Evolutionary conservation across 2,797 vertebrate genomes (phyloP).

Genomic region (Thunnus albacares): DNA sequence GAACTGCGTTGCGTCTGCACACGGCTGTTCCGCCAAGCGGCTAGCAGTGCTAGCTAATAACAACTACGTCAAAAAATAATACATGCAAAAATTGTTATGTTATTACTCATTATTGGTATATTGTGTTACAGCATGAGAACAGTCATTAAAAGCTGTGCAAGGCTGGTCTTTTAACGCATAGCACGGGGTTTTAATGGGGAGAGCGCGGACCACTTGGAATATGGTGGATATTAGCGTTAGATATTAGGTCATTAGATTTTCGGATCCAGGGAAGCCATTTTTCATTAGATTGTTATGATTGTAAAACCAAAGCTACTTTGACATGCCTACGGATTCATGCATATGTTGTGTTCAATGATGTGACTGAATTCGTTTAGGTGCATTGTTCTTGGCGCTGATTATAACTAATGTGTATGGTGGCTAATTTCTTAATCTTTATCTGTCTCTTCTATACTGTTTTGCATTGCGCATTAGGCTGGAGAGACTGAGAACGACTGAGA

Average conservation of each 20-base stretch:
- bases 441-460: neutral
- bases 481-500: neutral
- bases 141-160: neutral
- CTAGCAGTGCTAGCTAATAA: constrained; percentile 72
- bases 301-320: constrained; percentile 29
- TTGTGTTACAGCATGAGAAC: neutral
- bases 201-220: constrained; percentile 40
- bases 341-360: neutral
- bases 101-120: neutral
- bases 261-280: constrained; percentile 78
- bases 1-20: constrained; percentile 61
- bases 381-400: neutral
- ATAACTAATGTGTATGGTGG: neutral
- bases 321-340: constrained; percentile 8
- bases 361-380: neutral
- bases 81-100: constrained; percentile 38
- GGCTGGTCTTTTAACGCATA: neutral
- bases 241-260: constrained; percentile 80
- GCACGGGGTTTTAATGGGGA: constrained; percentile 30
- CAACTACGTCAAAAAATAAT: constrained; percentile 77
- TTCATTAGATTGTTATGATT: constrained; percentile 75
- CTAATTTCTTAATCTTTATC: neutral
- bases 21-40: constrained; percentile 60
- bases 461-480: constrained; percentile 3
- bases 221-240: constrained; percentile 65